phyloP scores from a whole-genome alignment of 2,888 invertebrate genomes.

The Drosophila niveifrons region DNA sequence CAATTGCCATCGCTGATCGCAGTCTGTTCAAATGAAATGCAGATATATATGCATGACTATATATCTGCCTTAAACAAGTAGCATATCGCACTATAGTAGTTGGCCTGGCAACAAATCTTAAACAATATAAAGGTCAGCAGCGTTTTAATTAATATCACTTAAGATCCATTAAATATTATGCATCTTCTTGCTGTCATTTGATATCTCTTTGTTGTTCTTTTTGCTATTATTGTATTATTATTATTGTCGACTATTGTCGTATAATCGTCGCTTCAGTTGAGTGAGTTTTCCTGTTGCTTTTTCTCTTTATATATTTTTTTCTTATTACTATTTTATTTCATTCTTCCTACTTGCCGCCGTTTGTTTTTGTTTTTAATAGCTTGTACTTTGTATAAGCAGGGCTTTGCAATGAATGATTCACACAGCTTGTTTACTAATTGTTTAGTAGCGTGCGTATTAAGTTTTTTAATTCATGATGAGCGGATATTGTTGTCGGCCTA shows the following conservation, averaged over 20 bases:
- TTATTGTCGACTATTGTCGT: constrained; percentile 31
- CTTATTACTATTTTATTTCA: constrained; percentile 1
- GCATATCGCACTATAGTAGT: constrained; percentile 17
- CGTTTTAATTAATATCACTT: constrained; percentile 79
- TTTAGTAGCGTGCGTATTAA: constrained; percentile 17
- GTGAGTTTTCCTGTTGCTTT: constrained; percentile 38
- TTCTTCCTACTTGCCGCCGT: constrained; percentile 18
- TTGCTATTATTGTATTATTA: constrained; percentile 18
- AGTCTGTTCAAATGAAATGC: constrained; percentile 1
- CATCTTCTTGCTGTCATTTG: constrained; percentile 49
- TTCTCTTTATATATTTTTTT: constrained; percentile 4
- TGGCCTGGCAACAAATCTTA: constrained; percentile 43
- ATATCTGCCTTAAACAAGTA: background rate
- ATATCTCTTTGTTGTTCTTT: constrained; percentile 34
- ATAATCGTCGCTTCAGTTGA: constrained; percentile 34
- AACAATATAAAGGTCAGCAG: constrained; percentile 51
- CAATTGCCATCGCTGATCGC: background rate
- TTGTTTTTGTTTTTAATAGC: background rate
- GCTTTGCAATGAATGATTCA: constrained; percentile 36
- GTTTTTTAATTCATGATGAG: background rate
- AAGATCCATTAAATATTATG: constrained; percentile 66
- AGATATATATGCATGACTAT: constrained; percentile 16
- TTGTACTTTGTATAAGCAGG: constrained; percentile 4
- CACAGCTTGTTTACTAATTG: constrained; percentile 14
- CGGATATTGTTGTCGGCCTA: constrained; percentile 27